Evolutionary conservation across 2,797 vertebrate genomes (phyloP).

Genomic region (Chrosomus eos): DNA sequence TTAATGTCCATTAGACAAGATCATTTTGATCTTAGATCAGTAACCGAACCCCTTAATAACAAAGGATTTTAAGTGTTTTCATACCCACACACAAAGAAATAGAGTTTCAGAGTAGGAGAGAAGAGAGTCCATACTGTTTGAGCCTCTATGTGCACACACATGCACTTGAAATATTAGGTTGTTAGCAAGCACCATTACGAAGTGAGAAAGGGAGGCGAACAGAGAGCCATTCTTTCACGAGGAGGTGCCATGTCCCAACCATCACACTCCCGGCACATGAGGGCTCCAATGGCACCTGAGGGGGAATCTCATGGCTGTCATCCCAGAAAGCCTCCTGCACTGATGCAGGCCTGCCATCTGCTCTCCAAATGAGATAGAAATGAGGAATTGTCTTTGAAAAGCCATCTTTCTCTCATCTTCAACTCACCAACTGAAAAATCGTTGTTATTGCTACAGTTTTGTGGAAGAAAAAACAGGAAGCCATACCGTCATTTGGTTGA

Average conservation of each 20-base stretch:
- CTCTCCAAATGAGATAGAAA: slow-evolving; percentile 80
- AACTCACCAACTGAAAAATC: slow-evolving; percentile 54
- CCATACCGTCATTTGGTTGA: slow-evolving; percentile 35
- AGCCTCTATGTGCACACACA: slow-evolving; percentile 25
- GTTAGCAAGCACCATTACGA: slow-evolving; percentile 64
- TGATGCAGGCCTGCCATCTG: slow-evolving; percentile 84
- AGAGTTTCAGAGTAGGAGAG: neutral
- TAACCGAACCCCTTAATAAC: neutral
- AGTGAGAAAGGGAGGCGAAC: slow-evolving; percentile 67
- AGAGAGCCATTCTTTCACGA: slow-evolving; percentile 71
- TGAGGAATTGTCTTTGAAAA: slow-evolving; percentile 75
- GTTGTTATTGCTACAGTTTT: slow-evolving; percentile 56
- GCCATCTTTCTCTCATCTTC: slow-evolving; percentile 71
- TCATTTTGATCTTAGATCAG: neutral
- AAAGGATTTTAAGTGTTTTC: neutral
- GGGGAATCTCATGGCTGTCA: slow-evolving; percentile 83
- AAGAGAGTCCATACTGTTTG: slow-evolving; percentile 19
- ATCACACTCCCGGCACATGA: slow-evolving; percentile 78
- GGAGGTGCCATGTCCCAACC: slow-evolving; percentile 79
- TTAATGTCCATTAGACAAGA: neutral
- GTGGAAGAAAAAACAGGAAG: slow-evolving; percentile 47
- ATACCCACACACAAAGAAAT: neutral
- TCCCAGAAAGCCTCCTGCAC: slow-evolving; percentile 83
- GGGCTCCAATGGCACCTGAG: slow-evolving; percentile 82
- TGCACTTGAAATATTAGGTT: slow-evolving; percentile 60